Base-by-base conservation (phyloP, 2,888 invertebrate genomes). In the Brachypalpus laphriformis region DNA sequence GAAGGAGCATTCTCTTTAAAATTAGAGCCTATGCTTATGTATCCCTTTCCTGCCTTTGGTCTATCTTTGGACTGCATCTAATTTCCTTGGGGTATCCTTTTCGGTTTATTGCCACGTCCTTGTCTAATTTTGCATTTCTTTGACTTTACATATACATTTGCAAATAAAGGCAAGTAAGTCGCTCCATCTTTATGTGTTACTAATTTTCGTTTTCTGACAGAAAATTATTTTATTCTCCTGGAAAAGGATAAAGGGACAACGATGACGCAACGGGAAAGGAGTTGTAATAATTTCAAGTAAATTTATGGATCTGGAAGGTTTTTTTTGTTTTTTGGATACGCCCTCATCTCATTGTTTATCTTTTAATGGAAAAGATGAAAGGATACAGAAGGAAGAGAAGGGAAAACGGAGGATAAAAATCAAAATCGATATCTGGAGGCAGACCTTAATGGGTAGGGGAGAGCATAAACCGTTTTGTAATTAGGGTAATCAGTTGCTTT, bases 71-170 rank as follows among this genome's bases (percentile, higher is more conserved):
- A 77, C 68, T 78, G 72, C 82, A 78, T 78, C 66, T 78, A 63
- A 74, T 78, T 83, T 68, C 66, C 54, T 54, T 59, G 7, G 57
- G 65, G 54, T 71, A 70, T 77, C 66, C 77, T 72, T 82, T 56
- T 47, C 28, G 37, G 51, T 59, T 54, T 65, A 40, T 63, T 76
- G 31, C 49, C 51, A 65, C 56, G 51, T 65, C 42, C 71, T 66
- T 16, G 18, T 57, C 42, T 51, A 65, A 65, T 77, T 82, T 82
- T 57, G 51, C 65, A 82, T 66, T 82, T 63, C 71, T 66, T 66
- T 72, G 31, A 61, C 47, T 72, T 68, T 54, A 14, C n/a, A n/a
- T n/a, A 25, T 4, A 25, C 5, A 11, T 14, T 49, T 49, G 49
- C 51, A 49, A 75, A 76, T 71, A 71, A 70, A 61, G 56, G 31